Evolutionary conservation across 2,797 vertebrate genomes (phyloP).

Genomic region (Taeniopygia guttata): DNA sequence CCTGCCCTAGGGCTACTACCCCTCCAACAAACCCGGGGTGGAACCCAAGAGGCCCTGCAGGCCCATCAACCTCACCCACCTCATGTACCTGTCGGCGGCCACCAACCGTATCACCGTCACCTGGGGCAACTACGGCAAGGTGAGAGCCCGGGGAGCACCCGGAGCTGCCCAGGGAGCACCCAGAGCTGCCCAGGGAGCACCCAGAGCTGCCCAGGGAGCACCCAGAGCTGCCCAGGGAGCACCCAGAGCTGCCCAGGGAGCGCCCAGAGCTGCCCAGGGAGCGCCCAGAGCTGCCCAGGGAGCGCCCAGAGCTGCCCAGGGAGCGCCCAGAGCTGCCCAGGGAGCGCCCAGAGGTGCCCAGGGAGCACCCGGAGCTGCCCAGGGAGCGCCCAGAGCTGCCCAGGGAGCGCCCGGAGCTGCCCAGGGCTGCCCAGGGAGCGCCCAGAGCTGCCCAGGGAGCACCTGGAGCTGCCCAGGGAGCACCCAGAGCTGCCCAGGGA

Average conservation of each 20-base stretch:
- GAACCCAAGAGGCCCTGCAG: slow-evolving; percentile 96
- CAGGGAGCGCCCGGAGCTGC: slow-evolving; percentile 34
- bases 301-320: slow-evolving; percentile 58
- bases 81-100: slow-evolving; percentile 93
- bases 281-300: fast-evolving
- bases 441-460: slow-evolving; percentile 40
- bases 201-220: not conserved
- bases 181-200: not conserved
- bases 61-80: slow-evolving; percentile 96
- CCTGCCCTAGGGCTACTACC: slow-evolving; percentile 90
- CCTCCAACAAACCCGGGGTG: slow-evolving; percentile 97
- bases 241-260: fast-evolving
- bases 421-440: not conserved
- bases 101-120: slow-evolving; percentile 94
- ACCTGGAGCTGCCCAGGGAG: fast-evolving
- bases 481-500: fast-evolving
- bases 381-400: fast-evolving
- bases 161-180: not conserved
- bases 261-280: too few species aligned
- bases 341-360: not conserved
- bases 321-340: fast-evolving
- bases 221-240: too few species aligned
- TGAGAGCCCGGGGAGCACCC: not conserved
- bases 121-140: slow-evolving; percentile 99
- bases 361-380: not conserved